These are phyloP conservation scores for Balearica regulorum DNA, from an alignment of 2,797 vertebrate genomes.

Conservation along the genomic window DNA sequence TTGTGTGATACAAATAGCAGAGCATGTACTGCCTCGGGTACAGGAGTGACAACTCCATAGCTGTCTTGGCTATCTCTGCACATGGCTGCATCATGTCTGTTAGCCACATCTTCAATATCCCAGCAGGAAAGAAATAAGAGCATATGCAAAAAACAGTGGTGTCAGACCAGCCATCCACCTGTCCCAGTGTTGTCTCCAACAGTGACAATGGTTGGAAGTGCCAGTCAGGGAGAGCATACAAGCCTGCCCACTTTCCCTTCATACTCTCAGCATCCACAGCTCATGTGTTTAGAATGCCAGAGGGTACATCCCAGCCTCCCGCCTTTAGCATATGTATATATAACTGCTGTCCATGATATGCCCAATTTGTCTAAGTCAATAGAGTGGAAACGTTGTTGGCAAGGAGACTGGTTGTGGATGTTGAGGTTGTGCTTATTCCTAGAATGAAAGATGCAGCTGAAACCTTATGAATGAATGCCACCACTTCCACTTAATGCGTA, in stretches of 20 bases:
- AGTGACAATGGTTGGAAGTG: not conserved
- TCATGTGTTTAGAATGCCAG: not conserved
- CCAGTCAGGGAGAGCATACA: not conserved
- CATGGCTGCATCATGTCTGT: not conserved
- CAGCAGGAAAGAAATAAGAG: not conserved
- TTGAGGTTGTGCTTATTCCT: not conserved
- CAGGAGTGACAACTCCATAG: not conserved
- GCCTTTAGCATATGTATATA: not conserved
- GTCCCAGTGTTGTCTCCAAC: not conserved
- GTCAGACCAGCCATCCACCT: not conserved
- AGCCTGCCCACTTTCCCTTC: not conserved
- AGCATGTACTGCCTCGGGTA: not conserved
- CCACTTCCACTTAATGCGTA: not conserved
- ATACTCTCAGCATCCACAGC: not conserved
- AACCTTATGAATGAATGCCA: not conserved
- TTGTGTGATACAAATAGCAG: not conserved
- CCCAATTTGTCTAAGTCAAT: not conserved
- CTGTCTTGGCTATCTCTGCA: not conserved
- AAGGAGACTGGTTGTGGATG: not conserved
- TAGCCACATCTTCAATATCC: not conserved
- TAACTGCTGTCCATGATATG: not conserved
- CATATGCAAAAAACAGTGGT: not conserved
- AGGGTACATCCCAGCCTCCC: not conserved
- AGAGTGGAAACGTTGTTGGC: not conserved
- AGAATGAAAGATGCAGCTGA: not conserved